A percentile compares a stretch with the other conserved stretches of the same genome.
These are phyloP conservation scores for Diaprepes abbreviatus DNA, from an alignment of 2,888 invertebrate species.

Conservation along the genomic window DNA sequence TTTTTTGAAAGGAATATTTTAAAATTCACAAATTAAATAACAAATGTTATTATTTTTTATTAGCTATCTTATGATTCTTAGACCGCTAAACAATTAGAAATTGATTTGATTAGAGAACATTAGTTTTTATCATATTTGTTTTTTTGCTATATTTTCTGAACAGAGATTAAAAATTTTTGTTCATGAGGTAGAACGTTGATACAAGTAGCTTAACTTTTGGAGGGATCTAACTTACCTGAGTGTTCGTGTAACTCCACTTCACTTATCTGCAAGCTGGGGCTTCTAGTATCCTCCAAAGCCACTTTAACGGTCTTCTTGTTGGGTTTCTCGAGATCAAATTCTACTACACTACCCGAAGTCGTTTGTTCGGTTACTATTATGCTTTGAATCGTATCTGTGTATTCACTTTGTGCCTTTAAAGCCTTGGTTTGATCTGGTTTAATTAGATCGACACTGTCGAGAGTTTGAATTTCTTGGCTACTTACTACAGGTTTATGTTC, in stretches of 20 bases:
- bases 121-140: too few species aligned
- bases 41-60: too few species aligned
- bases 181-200: constrained; percentile 32
- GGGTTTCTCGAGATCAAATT: constrained; percentile 66
- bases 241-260: constrained; percentile 68
- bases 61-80: too few species aligned
- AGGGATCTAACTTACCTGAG: constrained; percentile 67
- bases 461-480: constrained; percentile 63
- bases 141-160: too few species aligned
- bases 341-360: constrained; percentile 68
- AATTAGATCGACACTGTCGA: constrained; percentile 62
- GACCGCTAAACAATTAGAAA: too few species aligned
- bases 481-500: constrained; percentile 67
- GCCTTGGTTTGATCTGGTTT: constrained; percentile 55
- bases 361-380: constrained; percentile 69
- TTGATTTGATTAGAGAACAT: too few species aligned
- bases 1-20: too few species aligned
- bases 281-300: constrained; percentile 62
- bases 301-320: constrained; percentile 67
- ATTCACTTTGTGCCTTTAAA: constrained; percentile 57
- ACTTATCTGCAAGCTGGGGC: constrained; percentile 66
- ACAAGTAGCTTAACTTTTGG: constrained; percentile 29
- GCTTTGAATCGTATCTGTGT: constrained; percentile 63
- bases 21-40: too few species aligned
- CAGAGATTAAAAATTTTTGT: too few species aligned